Base-by-base conservation (phyloP, 2,113 vertebrate genomes). In the Corydoras sp. region DNA sequence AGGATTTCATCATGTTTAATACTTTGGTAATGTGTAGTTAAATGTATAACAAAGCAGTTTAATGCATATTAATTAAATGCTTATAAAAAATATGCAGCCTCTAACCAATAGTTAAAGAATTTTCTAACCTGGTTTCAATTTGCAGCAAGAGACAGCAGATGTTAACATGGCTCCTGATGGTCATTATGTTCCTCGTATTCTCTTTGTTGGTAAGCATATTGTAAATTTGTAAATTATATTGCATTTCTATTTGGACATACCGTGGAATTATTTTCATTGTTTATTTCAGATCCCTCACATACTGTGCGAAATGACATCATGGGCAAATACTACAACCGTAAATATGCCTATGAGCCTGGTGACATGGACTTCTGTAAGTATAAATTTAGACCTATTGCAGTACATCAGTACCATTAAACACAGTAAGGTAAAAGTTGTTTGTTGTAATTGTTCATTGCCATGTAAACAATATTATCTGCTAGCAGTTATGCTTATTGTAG, bases 1-100 rank as follows among this genome's bases (percentile, higher is more conserved):
- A 91, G 56, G 85, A 92, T 76, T 96, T 96, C 80, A 76, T 96
- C 84, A 96, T 95, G 93, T 80, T 96, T 73, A 96, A 95, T 62
- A 65, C 95, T 69, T 82, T 93, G 90, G 93, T 95, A 91, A 70
- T 3, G 3, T 14, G 13, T 10, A 9, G 10, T 14, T 53, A 10
- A 53, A 10, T 12, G 11, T 10, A 53, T 10, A 53, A 53, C 51
- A 53, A 53, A 53, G 51, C 13, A 53, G 35, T 43, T 43, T 24
- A 24, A 24, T 24, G 18, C 35, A 43, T 8, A 43, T 43, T 43
- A 4, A 43, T 43, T 43, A 43, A 43, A 43, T 43, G 35, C 7
- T 43, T 43, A 43, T 43, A 5, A 43, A 43, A 43, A 43, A 43
- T 43, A 43, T 43, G 35, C 35, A 43, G 18, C 18, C 18, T 24